These are phyloP conservation scores for Drosophila varians DNA, from an alignment of 1,140 invertebrate genomes.

Conservation along the genomic window DNA sequence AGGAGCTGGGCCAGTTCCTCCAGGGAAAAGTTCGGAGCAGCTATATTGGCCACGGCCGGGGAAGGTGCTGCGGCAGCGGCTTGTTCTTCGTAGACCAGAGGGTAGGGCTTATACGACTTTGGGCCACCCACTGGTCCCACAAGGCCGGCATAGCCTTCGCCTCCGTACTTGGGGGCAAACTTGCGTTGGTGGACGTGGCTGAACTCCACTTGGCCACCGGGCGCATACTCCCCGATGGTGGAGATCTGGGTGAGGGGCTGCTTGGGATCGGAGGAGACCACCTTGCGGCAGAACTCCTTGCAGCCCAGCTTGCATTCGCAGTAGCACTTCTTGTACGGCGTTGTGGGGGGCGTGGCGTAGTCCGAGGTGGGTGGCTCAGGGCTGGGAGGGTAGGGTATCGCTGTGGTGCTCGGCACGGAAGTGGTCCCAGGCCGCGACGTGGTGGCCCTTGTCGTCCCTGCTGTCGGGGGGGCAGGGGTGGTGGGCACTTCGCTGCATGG, in stretches of 20 bases:
- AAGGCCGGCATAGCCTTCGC: conserved; percentile 16
- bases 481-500: conserved; percentile 66
- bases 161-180: conserved; percentile 53
- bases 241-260: conserved; percentile 72
- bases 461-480: conserved; percentile 12
- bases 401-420: conserved; percentile 4
- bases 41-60: conserved; percentile 34
- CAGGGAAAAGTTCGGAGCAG: conserved; percentile 68
- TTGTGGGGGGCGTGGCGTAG: background rate
- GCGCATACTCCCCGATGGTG: conserved; percentile 54
- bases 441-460: background rate
- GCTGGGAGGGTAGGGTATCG: background rate
- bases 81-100: conserved; percentile 41
- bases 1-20: conserved; percentile 66
- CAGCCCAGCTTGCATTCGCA: conserved; percentile 76
- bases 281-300: conserved; percentile 80
- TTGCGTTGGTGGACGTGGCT: conserved; percentile 64
- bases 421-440: conserved; percentile 8
- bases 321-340: conserved; percentile 68
- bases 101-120: conserved; percentile 52
- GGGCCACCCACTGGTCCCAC: conserved; percentile 11
- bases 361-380: background rate
- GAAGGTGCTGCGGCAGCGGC: conserved; percentile 23
- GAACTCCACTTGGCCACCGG: conserved; percentile 62
- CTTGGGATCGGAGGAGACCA: conserved; percentile 41